These are phyloP conservation scores for Seriola quinqueradiata DNA, from an alignment of 2,113 vertebrate species.

Conservation along the genomic window DNA sequence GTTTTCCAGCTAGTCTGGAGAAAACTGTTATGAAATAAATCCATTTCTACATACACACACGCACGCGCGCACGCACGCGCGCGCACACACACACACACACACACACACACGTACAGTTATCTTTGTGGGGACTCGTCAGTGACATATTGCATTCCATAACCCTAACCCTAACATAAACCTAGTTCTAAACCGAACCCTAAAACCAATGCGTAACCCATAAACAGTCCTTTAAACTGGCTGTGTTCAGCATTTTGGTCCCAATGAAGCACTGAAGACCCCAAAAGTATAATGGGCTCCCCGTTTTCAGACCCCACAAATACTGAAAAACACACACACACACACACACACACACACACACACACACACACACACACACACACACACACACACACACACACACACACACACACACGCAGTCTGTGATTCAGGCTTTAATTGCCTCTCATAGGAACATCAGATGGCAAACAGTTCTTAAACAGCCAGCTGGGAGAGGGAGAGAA, in stretches of 20 bases:
- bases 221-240: no score
- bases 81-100: background rate
- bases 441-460: conserved; percentile 84
- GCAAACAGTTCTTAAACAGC: conserved; percentile 85
- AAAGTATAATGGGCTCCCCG: no score
- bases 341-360: background rate
- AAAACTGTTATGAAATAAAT: conserved; percentile 72
- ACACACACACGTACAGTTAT: background rate
- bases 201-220: no score
- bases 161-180: no score
- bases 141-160: no score
- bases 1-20: conserved; percentile 45
- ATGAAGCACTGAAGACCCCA: no score
- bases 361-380: no score
- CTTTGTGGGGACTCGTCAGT: no score
- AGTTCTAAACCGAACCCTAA: no score
- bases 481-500: conserved; percentile 69
- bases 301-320: no score
- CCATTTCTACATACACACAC: conserved; percentile 20
- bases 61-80: no score
- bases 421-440: conserved; percentile 83
- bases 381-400: background rate
- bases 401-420: conserved; percentile 56
- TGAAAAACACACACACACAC: background rate
- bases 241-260: no score